Base-by-base conservation (phyloP, 2,113 vertebrate genomes). In the Lepidothrix coronata region DNA sequence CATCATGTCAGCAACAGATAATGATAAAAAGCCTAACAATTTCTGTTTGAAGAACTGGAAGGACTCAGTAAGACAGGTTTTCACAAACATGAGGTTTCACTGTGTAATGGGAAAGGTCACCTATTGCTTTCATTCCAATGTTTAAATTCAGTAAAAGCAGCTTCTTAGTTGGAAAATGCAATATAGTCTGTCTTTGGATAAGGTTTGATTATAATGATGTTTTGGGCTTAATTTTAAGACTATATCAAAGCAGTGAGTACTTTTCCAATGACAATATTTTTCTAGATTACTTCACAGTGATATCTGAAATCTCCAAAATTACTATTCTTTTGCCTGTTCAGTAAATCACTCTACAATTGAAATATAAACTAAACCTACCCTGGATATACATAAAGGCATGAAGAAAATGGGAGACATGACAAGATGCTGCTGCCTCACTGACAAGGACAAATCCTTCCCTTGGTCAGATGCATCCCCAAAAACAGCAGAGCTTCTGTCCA, bases 261-360 rank as follows among this genome's bases (percentile, higher is more conserved):
- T 80, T 80, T 87, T 84, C 25, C 46, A 62, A 31, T 23, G 4
- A 57, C 5, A 44, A 41, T 46, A 23, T 43, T 88, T 87, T 80
- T 46, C 37, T 54, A 41, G 77, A 59, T 46, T 4, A 33, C 6
- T 43, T 70, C 9, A 44, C 9, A 33, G 11, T 70, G 19, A 48
- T 61, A 43, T 8, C 15, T 46, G 58, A 84, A 66, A 54, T 5
- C 5, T 57, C 5, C 5, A 49, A n/a, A 79, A 55, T 74, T 51
- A 30, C 11, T 35, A 3, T 48, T 33, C 7, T 58, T 63, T 54
- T 27, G 55, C 14, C 21, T 75, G 17, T 48, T 35, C 0, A 0
- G 21, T 63, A 91, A 84, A 77, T 41, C 48, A 5, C 12, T 52
- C 23, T 35, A n/a, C 16, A 84, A 33, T 3, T 55, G 27, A 88